Evolutionary conservation across 2,113 vertebrate genomes (phyloP).

Genomic region (Ictalurus punctatus): DNA sequence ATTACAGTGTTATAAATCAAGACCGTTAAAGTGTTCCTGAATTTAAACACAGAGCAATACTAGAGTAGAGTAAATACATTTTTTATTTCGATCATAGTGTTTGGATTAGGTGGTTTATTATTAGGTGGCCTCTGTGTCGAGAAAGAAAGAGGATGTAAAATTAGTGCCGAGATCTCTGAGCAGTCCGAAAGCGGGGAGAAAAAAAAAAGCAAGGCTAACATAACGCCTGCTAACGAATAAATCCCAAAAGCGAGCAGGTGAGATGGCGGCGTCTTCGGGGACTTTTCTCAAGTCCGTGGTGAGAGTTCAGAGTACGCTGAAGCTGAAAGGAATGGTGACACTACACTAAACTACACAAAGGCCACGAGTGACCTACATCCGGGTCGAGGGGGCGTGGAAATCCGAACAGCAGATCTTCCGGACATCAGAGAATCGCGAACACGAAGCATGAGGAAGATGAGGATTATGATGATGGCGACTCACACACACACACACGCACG

Average conservation of each 20-base stretch:
- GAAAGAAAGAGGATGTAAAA: not conserved
- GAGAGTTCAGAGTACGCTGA: not conserved
- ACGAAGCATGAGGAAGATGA: not conserved
- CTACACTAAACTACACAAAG: not conserved
- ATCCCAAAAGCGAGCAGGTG: not conserved
- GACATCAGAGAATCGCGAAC: not conserved
- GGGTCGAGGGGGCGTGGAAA: not conserved
- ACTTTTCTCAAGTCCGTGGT: not conserved
- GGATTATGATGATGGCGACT: not conserved
- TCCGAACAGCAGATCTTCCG: not conserved
- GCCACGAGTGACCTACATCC: not conserved
- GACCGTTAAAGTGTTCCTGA: not conserved
- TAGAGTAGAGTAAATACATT: not conserved
- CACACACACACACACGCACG: not conserved
- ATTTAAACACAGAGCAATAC: not conserved
- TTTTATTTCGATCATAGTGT: constrained; percentile 4
- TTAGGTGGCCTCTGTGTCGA: not conserved
- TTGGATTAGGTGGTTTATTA: not conserved
- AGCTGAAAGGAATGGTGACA: not conserved
- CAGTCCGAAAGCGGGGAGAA: not conserved
- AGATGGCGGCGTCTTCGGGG: not conserved
- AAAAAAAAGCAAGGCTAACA: no score
- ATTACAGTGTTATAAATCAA: constrained; percentile 13
- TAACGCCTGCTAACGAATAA: not conserved
- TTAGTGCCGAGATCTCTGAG: not conserved